Evolutionary conservation across 2,888 invertebrate genomes (phyloP).

Genomic region (Xestoiulus laeticollis): DNA sequence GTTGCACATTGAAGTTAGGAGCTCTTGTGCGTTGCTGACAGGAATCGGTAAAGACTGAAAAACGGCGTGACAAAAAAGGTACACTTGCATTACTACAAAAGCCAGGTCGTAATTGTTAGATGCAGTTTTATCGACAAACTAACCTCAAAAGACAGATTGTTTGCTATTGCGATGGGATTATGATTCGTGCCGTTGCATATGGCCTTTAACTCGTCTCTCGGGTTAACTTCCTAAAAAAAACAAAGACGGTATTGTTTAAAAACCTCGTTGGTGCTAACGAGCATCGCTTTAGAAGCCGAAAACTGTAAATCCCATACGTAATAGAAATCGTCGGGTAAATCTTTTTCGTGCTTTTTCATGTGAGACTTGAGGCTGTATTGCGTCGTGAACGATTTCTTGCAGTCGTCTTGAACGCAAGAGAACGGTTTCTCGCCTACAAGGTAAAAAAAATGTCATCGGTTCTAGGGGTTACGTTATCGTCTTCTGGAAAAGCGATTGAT

Average conservation of each 20-base stretch:
- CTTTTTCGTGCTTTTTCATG: constrained; percentile 72
- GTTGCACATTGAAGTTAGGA: neutral
- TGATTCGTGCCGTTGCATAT: neutral
- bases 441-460: neutral
- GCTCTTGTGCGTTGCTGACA: neutral
- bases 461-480: no score
- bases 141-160: neutral
- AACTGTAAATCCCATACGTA: no score
- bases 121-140: no score
- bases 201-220: no score
- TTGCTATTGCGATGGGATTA: neutral
- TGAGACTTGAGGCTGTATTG: constrained; percentile 85
- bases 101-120: neutral
- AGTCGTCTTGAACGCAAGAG: constrained; percentile 74
- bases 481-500: neutral
- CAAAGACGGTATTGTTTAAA: no score
- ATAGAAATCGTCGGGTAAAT: neutral
- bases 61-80: no score
- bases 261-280: no score
- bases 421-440: constrained; percentile 69
- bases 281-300: no score
- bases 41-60: neutral
- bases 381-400: constrained; percentile 82
- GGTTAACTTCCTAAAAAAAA: no score
- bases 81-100: neutral